Percentiles rank a stretch among this genome's conserved stretches.
phyloP scores from a whole-genome alignment of 92 coral and sea anemone species.

The Porites rus region DNA sequence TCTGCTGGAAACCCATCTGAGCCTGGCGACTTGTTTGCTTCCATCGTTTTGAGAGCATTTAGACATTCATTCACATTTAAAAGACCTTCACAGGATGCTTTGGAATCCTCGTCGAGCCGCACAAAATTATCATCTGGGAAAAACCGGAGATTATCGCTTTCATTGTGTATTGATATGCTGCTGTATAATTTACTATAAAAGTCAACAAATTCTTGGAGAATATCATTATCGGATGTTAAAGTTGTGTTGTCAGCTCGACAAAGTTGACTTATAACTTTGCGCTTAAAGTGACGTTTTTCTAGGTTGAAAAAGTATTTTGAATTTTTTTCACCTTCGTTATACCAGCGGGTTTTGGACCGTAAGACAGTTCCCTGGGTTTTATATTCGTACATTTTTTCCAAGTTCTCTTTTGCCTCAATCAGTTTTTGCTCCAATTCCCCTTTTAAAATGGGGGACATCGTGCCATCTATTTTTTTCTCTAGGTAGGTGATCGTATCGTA shows the following conservation, averaged over 20 bases:
- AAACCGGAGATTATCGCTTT: too few species aligned
- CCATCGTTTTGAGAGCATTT: not conserved
- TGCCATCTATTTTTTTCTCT: not conserved
- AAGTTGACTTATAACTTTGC: not conserved
- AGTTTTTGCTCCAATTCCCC: conserved; percentile 14
- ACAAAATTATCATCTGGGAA: too few species aligned
- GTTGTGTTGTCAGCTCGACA: not conserved
- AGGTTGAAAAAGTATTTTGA: conserved; percentile 2
- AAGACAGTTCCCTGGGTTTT: conserved; percentile 37
- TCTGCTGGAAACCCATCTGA: not conserved
- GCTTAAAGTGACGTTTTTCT: not conserved
- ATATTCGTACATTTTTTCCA: not conserved
- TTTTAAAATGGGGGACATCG: conserved; percentile 11
- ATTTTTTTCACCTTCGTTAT: conserved; percentile 50
- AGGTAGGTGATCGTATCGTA: too few species aligned
- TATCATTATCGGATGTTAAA: not conserved
- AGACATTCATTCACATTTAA: not conserved
- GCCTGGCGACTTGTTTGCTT: not conserved
- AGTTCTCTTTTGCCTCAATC: not conserved
- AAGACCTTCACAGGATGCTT: not conserved
- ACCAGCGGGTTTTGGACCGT: conserved; percentile 39
- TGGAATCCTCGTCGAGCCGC: too few species aligned
- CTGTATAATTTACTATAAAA: not conserved
- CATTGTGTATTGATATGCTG: too few species aligned
- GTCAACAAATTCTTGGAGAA: not conserved